Conservation (phyloP, 2,113 vertebrate genomes). For the Pycnonotus jocosus region DNA sequence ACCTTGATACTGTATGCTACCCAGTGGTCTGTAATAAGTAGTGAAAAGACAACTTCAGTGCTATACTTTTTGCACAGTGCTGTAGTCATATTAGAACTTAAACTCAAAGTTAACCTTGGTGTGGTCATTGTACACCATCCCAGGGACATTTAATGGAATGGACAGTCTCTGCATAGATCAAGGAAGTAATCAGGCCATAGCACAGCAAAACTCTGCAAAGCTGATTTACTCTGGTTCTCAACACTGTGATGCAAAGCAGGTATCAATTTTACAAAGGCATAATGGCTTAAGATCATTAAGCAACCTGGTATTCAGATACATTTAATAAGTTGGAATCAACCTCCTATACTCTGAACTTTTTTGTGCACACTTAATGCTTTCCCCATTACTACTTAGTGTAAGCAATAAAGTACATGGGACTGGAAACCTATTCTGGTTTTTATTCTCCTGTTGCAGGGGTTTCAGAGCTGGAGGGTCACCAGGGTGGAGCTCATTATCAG, state of each 20-base stretch:
- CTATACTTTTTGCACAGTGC: background rate
- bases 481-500: background rate
- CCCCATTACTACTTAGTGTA: background rate
- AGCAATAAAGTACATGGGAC: background rate
- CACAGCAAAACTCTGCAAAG: background rate
- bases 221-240: background rate
- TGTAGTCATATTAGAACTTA: background rate
- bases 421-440: background rate
- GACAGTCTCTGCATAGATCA: background rate
- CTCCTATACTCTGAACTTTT: background rate
- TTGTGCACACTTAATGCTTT: background rate
- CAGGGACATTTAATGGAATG: background rate
- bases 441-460: background rate
- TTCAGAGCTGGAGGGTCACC: background rate
- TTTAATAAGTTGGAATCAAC: background rate
- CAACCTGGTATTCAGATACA: background rate
- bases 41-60: background rate
- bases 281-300: background rate
- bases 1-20: rapidly evolving
- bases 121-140: background rate
- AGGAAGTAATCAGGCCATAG: background rate
- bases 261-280: background rate
- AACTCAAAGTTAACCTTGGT: background rate
- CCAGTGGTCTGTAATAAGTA: background rate
- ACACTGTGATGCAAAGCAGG: background rate